Conservation (phyloP, 2,113 vertebrate genomes). For the Tachuris rubrigastra region DNA sequence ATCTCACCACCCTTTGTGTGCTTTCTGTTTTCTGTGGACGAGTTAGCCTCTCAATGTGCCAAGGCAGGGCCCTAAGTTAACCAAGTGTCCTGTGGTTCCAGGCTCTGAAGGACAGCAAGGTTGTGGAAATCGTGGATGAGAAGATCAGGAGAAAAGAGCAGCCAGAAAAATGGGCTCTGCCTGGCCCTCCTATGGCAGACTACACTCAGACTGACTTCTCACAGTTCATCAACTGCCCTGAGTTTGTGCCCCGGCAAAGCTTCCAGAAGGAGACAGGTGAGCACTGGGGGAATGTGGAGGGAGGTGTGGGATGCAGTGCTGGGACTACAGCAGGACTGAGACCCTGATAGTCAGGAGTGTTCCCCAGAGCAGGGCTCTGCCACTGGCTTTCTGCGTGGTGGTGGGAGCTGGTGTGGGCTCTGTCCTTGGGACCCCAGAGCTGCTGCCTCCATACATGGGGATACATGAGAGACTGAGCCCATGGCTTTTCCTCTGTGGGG, state of each 20-base stretch:
- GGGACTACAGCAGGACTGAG: neutral
- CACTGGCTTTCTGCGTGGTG: neutral
- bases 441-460: rapidly evolving
- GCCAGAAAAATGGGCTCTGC: constrained; percentile 94
- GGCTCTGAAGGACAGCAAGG: constrained; percentile 94
- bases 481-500: rapidly evolving
- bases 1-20: neutral
- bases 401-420: neutral
- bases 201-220: constrained; percentile 92
- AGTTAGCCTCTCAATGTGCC: rapidly evolving
- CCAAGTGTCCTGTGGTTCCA: neutral
- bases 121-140: constrained; percentile 92
- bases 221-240: constrained; percentile 94
- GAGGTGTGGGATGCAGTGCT: neutral
- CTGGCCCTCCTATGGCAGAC: constrained; percentile 83
- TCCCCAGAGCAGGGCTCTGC: neutral
- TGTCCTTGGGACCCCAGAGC: neutral
- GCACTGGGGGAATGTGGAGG: neutral
- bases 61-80: neutral
- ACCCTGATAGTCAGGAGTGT: neutral
- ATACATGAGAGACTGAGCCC: neutral
- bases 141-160: constrained; percentile 94
- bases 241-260: constrained; percentile 91
- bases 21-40: neutral
- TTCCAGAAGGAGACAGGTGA: constrained; percentile 85